These are phyloP conservation scores for Petrophora chlorosata DNA, from an alignment of 2,888 invertebrate species.

Conservation along the genomic window DNA sequence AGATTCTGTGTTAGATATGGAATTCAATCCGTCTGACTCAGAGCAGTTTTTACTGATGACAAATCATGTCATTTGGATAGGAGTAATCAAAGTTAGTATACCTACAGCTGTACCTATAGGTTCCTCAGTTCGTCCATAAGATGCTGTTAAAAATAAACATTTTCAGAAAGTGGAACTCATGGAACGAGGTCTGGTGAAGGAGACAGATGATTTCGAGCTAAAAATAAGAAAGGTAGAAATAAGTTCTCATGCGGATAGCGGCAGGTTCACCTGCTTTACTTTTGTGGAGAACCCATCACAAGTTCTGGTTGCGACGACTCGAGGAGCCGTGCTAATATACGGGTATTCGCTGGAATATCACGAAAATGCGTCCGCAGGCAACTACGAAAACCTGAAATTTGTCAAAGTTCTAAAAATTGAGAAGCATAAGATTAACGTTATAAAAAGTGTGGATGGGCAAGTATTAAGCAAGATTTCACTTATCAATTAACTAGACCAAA, in stretches of 20 bases:
- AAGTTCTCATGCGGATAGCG: conserved; percentile 55
- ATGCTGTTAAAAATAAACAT: too few species aligned
- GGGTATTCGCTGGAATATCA: conserved; percentile 74
- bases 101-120: too few species aligned
- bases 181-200: conserved; percentile 63
- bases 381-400: conserved; percentile 66
- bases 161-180: conserved; percentile 63
- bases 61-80: conserved; percentile 64
- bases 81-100: conserved; percentile 40
- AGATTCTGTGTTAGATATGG: conserved; percentile 57
- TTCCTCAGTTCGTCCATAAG: too few species aligned
- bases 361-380: conserved; percentile 46
- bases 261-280: conserved; percentile 76
- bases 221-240: conserved; percentile 53
- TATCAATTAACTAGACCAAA: too few species aligned
- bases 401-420: conserved; percentile 78
- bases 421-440: conserved; percentile 67
- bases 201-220: conserved; percentile 62
- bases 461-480: conserved; percentile 28
- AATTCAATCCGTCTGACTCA: conserved; percentile 63
- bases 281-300: conserved; percentile 77
- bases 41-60: conserved; percentile 66
- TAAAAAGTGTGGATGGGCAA: conserved; percentile 80
- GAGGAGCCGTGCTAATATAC: conserved; percentile 78
- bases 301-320: conserved; percentile 74